Conservation (phyloP, 2,113 vertebrate genomes). For the Malurus alboscapulatus region DNA sequence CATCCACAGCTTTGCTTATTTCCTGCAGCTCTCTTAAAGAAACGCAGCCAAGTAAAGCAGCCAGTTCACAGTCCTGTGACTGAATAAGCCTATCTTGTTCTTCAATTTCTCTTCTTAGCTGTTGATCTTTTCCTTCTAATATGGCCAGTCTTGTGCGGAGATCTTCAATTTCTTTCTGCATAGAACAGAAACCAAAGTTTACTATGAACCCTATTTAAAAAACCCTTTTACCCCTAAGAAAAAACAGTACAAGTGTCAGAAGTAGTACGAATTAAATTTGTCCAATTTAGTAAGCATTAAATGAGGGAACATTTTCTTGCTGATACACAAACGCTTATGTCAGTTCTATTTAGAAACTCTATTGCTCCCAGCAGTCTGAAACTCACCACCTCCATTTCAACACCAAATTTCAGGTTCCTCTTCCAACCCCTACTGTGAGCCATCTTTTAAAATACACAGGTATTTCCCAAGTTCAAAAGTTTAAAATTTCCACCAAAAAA, state of each 20-base stretch:
- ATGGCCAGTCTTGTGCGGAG: constrained; percentile 75
- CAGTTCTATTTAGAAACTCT: background rate
- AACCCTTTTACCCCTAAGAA: background rate
- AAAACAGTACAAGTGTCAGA: background rate
- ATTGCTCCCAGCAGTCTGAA: background rate
- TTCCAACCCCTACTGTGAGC: background rate
- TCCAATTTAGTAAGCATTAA: background rate
- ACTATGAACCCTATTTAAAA: background rate
- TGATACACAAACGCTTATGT: background rate
- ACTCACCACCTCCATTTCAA: background rate
- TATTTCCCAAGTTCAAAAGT: background rate
- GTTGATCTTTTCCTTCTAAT: constrained; percentile 74
- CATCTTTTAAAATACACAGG: background rate
- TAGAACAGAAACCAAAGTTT: background rate
- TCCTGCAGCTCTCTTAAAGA: constrained; percentile 76
- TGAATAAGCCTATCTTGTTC: constrained; percentile 71
- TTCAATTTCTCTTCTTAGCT: constrained; percentile 77
- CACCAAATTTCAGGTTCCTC: background rate
- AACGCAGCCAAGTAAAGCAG: constrained; percentile 64
- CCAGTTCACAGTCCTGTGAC: constrained; percentile 73
- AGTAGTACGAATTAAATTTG: background rate
- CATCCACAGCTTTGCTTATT: constrained; percentile 75
- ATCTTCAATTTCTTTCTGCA: constrained; percentile 82
- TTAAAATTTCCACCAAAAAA: background rate
- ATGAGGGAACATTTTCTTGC: background rate